Evolutionary conservation across 2,113 vertebrate genomes (phyloP).

Genomic region (Arizona elegans): DNA sequence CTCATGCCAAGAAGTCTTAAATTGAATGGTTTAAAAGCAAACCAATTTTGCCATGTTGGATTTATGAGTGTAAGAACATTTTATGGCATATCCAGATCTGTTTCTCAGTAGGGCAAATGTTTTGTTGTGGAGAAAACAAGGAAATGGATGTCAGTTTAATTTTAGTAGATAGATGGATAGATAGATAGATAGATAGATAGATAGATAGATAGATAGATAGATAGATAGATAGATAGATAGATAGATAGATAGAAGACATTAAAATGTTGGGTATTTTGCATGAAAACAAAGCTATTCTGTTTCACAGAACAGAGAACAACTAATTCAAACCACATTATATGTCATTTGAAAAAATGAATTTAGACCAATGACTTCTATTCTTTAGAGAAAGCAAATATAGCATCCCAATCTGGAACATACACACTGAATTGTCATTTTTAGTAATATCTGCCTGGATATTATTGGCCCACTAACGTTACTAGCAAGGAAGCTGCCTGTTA

Average conservation of each 20-base stretch:
- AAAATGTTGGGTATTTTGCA: neutral
- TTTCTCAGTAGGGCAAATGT: conserved; percentile 28
- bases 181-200: neutral
- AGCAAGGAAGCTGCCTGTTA: neutral
- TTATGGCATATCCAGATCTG: conserved; percentile 31
- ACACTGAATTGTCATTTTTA: neutral
- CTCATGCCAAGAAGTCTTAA: conserved; percentile 31
- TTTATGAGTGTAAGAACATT: conserved; percentile 30
- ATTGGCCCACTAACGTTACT: neutral
- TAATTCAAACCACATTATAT: neutral
- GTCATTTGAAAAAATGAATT: neutral
- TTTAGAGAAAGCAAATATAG: neutral
- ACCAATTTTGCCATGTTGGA: conserved; percentile 37
- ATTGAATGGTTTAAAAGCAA: conserved; percentile 38
- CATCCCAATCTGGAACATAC: neutral
- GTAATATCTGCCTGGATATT: neutral
- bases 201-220: neutral
- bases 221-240: neutral
- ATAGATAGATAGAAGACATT: neutral
- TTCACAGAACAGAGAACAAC: neutral
- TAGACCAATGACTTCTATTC: neutral
- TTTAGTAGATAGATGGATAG: neutral
- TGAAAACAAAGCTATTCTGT: neutral
- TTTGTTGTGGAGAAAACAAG: conserved; percentile 11
- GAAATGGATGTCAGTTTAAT: conserved; percentile 24